Conservation (phyloP, 2,113 vertebrate species). For the Colius striatus region DNA sequence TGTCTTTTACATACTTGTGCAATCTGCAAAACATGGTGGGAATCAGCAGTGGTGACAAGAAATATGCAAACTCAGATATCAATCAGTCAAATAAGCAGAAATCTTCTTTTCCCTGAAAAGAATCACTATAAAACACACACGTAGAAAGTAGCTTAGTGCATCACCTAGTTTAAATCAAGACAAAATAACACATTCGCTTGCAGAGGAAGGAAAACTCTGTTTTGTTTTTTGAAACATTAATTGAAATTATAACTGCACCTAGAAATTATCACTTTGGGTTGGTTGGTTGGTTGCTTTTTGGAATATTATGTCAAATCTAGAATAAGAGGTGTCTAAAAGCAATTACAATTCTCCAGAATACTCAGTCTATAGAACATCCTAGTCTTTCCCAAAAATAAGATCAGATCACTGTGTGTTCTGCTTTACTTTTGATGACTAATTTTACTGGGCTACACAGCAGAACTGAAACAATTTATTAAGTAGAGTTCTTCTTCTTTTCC, state of each 20-base stretch:
- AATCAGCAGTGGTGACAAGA: background rate
- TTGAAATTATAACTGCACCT: background rate
- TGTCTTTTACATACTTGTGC: conserved; percentile 82
- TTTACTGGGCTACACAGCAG: background rate
- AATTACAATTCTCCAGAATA: background rate
- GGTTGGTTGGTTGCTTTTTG: background rate
- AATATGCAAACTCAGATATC: background rate
- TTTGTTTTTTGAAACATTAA: background rate
- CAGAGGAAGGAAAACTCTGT: background rate
- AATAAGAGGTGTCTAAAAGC: background rate
- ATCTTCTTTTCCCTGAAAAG: background rate
- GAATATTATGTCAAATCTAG: background rate
- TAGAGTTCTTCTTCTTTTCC: background rate
- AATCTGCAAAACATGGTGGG: conserved; percentile 70
- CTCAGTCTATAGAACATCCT: background rate
- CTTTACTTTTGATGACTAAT: background rate
- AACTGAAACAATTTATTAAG: background rate
- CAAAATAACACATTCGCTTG: background rate
- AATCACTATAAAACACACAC: background rate
- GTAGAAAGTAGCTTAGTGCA: background rate
- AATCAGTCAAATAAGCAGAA: background rate
- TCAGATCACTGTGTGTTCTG: background rate
- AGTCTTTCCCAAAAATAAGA: background rate
- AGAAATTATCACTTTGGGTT: background rate
- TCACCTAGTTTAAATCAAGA: background rate